Evolutionary conservation across 1,140 invertebrate genomes (phyloP), one percentile per base, ranked within the genome.

Genomic region (Spodoptera litura): DNA sequence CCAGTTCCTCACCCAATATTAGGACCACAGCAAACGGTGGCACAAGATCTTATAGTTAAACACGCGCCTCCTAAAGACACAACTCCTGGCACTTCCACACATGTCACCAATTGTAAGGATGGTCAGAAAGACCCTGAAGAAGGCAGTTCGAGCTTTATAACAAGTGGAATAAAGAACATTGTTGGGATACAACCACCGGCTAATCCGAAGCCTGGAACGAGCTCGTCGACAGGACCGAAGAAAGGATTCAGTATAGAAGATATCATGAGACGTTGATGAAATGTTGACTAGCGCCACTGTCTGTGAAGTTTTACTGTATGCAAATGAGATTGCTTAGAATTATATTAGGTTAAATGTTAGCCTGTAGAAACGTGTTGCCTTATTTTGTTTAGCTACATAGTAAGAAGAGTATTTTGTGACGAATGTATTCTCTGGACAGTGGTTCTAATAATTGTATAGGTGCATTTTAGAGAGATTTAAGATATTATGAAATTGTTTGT

Each of bases 201-300:
- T 81, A 82, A 95, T 91, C 49, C 94, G 85, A 79, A 95, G 89
- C 79, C 95, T 84, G 80, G 95, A 90, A 78, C 95, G 88, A 79
- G 95, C 94, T 68, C 88, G 79, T 88, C 95, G 81, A 85, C 91
- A 83, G 86, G 94, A 81, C 82, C 95, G 88, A 93, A 96, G 94
- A 94, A 96, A 88, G 96, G 96, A 38, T 97, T 97, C 88, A 96
- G 96, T 88, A 97, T 97, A 92, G 96, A 96, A 88, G 96, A 97
- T 82, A 97, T 97, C 72, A 97, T 97, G 96, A 94, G 96, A 85
- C 96, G 96, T 89, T 97, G 93, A 94, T 72, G 58, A 70, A 56
- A 62, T 74, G 12, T 75, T 27, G 52, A 62, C 13, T 20, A 38
- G 51, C 13, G n/a, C 51, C 52, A 27, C 68, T 71, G 68, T 55